Evolutionary conservation across 2,888 invertebrate genomes (phyloP), one percentile per base, ranked within the genome.

Genomic region (Himalopsyche kuldschensis): DNA sequence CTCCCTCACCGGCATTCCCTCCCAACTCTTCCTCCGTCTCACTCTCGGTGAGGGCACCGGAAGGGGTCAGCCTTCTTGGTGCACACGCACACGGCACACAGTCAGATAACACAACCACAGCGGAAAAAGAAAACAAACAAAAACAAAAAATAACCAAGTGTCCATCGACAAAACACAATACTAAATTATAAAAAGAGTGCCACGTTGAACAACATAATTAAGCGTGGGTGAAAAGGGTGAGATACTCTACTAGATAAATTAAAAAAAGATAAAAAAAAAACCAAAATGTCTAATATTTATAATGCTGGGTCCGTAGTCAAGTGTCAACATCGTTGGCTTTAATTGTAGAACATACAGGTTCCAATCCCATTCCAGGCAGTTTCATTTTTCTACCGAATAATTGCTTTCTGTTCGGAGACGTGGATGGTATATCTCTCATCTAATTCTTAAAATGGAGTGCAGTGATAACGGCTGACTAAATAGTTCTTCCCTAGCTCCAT

Each of bases 11-110:
- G 0, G 90, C 89, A 8, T 90, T 90, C 77, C 90, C 90, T 75
- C 92, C 90, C 55, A 93, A 90, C 88, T 94, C 94, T 87, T 95
- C 95, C 90, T 95, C 95, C 86, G 95, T 95, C 90, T 95, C 95
- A 89, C 95, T 95, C 92, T 95, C 93, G 88, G 91, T 94, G 89
- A 94, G 95, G 89, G 94, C 90, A 85, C 89, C 89, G 87, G 88
- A 88, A 83, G 92, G 90, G 89, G 92, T 91, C 89, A 89, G 90
- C 90, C 90, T 89, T 87, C 88, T 89, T 88, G 30, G 30, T 75
- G 79, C 79, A 81, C 77, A 82, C 78, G 80, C 77, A 80, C 76
- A 82, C 76, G 8, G 41, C 27, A 80, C 48, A 75, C 75, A 80
- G 55, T 35, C 78, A 83, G 77, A 80, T 55, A 82, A 79, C 75